Conservation (phyloP, 2,888 invertebrate genomes). For the Spisula subtruncata region DNA sequence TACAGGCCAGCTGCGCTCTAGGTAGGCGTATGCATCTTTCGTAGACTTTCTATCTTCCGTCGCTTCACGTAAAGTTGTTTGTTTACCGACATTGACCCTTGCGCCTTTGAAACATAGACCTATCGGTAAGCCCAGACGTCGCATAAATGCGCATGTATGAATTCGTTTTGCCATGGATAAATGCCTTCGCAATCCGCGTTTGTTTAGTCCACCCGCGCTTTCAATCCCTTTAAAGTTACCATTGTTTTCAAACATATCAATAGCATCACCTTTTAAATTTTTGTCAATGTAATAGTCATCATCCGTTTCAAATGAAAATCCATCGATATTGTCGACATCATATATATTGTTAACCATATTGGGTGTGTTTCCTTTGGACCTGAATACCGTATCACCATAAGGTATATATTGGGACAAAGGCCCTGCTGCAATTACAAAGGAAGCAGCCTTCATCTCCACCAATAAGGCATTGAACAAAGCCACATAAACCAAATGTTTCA, state of each 20-base stretch:
- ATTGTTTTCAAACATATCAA: not conserved
- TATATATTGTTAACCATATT: not conserved
- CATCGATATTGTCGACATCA: not conserved
- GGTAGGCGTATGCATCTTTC: slow-evolving; percentile 49
- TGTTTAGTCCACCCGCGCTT: not conserved
- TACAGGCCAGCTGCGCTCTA: slow-evolving; percentile 49
- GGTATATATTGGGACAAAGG: not conserved
- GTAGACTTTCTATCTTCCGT: not conserved
- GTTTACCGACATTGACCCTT: not conserved
- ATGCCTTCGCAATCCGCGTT: not conserved
- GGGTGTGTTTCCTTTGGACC: not conserved
- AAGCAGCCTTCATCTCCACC: not conserved
- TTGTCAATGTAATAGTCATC: slow-evolving; percentile 10
- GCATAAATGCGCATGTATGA: slow-evolving; percentile 64
- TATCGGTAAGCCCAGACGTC: slow-evolving; percentile 56
- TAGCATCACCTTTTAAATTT: not conserved
- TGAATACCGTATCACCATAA: not conserved
- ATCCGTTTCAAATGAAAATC: not conserved
- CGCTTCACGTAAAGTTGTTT: not conserved
- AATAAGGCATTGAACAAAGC: not conserved
- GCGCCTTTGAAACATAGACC: slow-evolving; percentile 54
- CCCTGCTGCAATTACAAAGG: not conserved
- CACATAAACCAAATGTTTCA: slow-evolving; percentile 3
- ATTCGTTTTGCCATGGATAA: slow-evolving; percentile 43
- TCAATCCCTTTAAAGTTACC: not conserved